Evolutionary conservation across 2,797 vertebrate species (phyloP).

Genomic region (Oreochromis mossambicus): DNA sequence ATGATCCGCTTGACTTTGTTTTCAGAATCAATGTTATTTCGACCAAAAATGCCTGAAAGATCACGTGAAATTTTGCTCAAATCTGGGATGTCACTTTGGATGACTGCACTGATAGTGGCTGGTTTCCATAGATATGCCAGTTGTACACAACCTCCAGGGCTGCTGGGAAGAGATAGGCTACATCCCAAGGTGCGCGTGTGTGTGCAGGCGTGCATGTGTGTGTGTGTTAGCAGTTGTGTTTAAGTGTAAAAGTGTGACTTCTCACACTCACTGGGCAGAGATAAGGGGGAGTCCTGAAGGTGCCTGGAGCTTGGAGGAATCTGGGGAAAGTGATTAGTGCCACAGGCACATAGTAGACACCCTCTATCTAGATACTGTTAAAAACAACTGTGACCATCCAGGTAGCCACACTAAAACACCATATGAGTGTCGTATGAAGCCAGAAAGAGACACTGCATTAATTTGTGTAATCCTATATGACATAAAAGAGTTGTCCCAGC

Average conservation of each 20-base stretch:
- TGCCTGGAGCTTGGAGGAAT: conserved; percentile 8
- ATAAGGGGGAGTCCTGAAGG: conserved; percentile 20
- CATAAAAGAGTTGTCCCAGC: background rate
- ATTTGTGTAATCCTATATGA: background rate
- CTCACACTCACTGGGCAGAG: conserved; percentile 6
- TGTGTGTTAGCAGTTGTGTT: background rate
- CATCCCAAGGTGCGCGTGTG: background rate
- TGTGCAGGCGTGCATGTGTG: background rate
- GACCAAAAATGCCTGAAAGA: background rate
- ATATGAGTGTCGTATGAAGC: background rate
- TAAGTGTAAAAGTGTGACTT: background rate
- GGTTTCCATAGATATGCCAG: conserved; percentile 11
- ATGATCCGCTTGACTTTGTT: background rate
- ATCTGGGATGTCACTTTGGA: conserved; percentile 5
- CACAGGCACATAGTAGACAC: background rate
- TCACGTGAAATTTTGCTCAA: background rate
- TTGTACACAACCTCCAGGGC: background rate
- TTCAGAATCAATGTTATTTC: background rate
- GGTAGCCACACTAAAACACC: background rate
- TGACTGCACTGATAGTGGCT: background rate
- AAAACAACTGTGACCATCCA: background rate
- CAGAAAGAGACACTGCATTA: background rate
- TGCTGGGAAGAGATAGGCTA: conserved; percentile 31
- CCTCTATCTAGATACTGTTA: background rate
- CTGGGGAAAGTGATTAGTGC: conserved; percentile 20